phyloP scores from a whole-genome alignment of 1,140 invertebrate genomes.

The Globodera rostochiensis region DNA sequence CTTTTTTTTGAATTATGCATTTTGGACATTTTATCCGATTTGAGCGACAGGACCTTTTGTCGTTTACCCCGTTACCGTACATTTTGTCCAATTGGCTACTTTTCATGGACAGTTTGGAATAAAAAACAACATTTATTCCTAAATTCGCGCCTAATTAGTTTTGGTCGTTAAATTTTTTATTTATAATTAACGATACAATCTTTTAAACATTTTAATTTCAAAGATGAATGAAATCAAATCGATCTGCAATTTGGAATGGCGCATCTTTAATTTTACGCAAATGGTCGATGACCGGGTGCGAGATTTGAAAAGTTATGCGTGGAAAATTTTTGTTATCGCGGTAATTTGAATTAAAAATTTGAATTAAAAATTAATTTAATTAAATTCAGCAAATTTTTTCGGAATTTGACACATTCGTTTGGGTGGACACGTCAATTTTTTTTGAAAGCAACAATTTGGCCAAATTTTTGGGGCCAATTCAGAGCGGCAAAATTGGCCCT shows the following conservation, averaged over 20 bases:
- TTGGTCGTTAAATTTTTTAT: too few species aligned
- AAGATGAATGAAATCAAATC: constrained; percentile 30
- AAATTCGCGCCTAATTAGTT: too few species aligned
- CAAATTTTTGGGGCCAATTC: constrained; percentile 20
- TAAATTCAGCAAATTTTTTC: constrained; percentile 27
- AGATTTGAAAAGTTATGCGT: constrained; percentile 32
- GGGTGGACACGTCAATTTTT: constrained; percentile 31
- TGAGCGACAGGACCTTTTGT: too few species aligned
- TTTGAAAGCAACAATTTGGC: constrained; percentile 19
- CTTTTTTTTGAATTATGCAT: too few species aligned
- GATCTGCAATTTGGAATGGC: constrained; percentile 34
- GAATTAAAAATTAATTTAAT: neutral
- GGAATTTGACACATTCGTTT: constrained; percentile 29
- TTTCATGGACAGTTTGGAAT: too few species aligned
- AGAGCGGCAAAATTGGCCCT: constrained; percentile 1
- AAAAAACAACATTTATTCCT: too few species aligned
- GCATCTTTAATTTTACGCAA: constrained; percentile 31
- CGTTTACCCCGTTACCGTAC: too few species aligned
- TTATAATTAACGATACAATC: too few species aligned
- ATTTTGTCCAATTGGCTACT: too few species aligned
- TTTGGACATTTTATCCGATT: too few species aligned
- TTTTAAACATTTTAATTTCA: too few species aligned
- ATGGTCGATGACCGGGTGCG: constrained; percentile 28
- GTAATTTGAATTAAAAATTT: neutral
- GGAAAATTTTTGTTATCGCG: constrained; percentile 40